Base-by-base conservation (phyloP, 2,888 invertebrate species). In the Nemotelus pantherinus region DNA sequence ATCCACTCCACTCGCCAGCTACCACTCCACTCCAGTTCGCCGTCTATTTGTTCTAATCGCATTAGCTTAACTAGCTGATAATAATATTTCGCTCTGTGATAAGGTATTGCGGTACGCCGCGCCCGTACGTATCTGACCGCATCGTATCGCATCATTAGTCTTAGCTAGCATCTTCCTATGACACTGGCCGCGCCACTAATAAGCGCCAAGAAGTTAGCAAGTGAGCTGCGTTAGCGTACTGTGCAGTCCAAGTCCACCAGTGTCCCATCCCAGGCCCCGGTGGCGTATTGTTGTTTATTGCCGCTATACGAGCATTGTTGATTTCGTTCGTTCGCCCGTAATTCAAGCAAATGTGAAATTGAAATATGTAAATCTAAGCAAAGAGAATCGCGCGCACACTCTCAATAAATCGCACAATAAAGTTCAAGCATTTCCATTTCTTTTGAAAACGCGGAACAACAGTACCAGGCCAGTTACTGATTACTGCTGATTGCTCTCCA, bases 331-430 rank as follows among this genome's bases (percentile, higher is more conserved):
- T 25, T 25, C 25, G 25, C 25, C 25, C 25, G 25, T 25, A 25
- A 25, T 25, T 25, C 25, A 25, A 25, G 25, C 25, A 25, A 25
- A 25, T 25, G 25, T 25, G 70, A 53, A 50, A 43, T 53, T 70
- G 70, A 70, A 70, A 70, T 70, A 55, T 70, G 70, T 70, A 55
- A 70, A 70, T 70, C 70, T 55, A 70, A 70, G 55, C 70, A 70
- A 70, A 70, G 70, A 68, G 50, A 50, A 50, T 47, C 25, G 25
- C 25, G 25, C 39, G 68, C 45, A 39, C 50, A 55, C 70, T 70
- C 43, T 10, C 25, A 25, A 25, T 25, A 25, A 25, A 25, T 25
- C 25, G 25, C 25, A 41, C 53, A 25, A 55, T 53, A 70, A 63
- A 55, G 41, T 55, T 39, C 53, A 53, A 55, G 55, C 55, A 70